Percentiles rank a stretch among this genome's conserved stretches.
phyloP scores from a whole-genome alignment of 1,140 invertebrate species.

The Oryzaephilus surinamensis region DNA sequence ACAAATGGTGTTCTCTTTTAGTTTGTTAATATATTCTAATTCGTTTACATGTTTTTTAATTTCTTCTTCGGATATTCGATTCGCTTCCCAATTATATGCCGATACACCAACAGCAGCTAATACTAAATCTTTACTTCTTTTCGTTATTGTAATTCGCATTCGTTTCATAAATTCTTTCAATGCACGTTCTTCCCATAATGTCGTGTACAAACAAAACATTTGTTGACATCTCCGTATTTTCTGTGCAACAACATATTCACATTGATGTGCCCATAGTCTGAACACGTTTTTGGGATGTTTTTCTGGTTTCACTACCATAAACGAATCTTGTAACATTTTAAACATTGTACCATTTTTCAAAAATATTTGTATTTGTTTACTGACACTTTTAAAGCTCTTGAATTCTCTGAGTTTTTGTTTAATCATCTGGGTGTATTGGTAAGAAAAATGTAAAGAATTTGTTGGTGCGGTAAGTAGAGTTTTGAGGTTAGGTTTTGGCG shows the following conservation, averaged over 20 bases:
- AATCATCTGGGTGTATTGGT: slow-evolving; percentile 10
- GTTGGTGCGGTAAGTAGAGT: slow-evolving; percentile 10
- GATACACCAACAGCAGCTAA: slow-evolving; percentile 35
- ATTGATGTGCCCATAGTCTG: slow-evolving; percentile 46
- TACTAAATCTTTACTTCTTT: slow-evolving; percentile 37
- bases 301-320: neutral
- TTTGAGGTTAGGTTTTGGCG: slow-evolving; percentile 21
- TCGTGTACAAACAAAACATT: slow-evolving; percentile 49
- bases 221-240: slow-evolving; percentile 48
- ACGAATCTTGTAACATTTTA: slow-evolving; percentile 7
- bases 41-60: slow-evolving; percentile 40
- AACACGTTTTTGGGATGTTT: slow-evolving; percentile 39
- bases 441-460: slow-evolving; percentile 7
- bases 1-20: slow-evolving; percentile 45
- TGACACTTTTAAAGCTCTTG: slow-evolving; percentile 10
- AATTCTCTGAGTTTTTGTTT: slow-evolving; percentile 2
- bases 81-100: slow-evolving; percentile 44
- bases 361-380: slow-evolving; percentile 9
- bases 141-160: slow-evolving; percentile 37
- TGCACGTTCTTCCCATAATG: slow-evolving; percentile 49
- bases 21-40: slow-evolving; percentile 41
- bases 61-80: slow-evolving; percentile 42
- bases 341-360: slow-evolving; percentile 13
- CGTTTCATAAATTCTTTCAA: slow-evolving; percentile 43
- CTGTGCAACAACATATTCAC: slow-evolving; percentile 52